Evolutionary conservation across 2,888 invertebrate genomes (phyloP).

Genomic region (Sinotaia quadrata): DNA sequence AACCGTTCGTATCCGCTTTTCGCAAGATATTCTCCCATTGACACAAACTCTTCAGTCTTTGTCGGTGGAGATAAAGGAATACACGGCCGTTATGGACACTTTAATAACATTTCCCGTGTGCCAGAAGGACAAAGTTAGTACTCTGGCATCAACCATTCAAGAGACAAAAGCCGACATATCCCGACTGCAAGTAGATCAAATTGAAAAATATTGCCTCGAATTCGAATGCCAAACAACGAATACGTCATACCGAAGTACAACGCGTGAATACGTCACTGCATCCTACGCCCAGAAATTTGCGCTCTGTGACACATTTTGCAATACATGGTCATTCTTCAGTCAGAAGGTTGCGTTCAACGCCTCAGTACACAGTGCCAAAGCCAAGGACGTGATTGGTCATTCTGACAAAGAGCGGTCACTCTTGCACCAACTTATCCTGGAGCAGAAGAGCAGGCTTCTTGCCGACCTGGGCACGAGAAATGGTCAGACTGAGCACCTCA

Average conservation of each 20-base stretch:
- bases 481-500: background rate
- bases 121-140: background rate
- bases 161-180: background rate
- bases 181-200: background rate
- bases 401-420: background rate
- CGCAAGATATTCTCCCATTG: background rate
- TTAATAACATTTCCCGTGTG: conserved; percentile 2
- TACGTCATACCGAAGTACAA: background rate
- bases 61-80: background rate
- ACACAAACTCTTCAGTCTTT: background rate
- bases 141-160: background rate
- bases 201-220: conserved; percentile 3
- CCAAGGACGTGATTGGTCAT: background rate
- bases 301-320: conserved; percentile 4
- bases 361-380: background rate
- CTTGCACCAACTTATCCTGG: background rate
- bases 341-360: background rate
- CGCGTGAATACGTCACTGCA: background rate
- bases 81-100: background rate
- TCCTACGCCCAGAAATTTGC: background rate
- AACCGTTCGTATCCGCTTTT: conserved; percentile 4
- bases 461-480: background rate
- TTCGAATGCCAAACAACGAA: background rate
- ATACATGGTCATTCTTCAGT: background rate
- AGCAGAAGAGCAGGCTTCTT: background rate